These are phyloP conservation scores for Pelecanus crispus DNA, from an alignment of 2,113 vertebrate species.

Conservation along the genomic window DNA sequence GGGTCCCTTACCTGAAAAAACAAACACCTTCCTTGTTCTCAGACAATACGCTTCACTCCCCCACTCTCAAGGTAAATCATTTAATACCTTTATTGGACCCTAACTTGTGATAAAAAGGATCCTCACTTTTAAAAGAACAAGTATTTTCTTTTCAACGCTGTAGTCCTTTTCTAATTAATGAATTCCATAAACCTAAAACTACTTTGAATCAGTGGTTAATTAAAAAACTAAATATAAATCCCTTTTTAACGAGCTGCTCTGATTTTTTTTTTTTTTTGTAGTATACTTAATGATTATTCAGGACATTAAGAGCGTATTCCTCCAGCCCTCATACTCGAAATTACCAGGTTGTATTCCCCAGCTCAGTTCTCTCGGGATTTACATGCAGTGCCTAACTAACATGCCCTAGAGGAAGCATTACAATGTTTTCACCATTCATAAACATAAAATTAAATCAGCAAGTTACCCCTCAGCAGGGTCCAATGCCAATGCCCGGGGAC, in stretches of 20 bases:
- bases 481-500: slow-evolving; percentile 87
- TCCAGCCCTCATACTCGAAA: background rate
- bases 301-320: background rate
- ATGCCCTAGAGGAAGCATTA: background rate
- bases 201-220: slow-evolving; percentile 38
- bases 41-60: background rate
- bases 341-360: slow-evolving; percentile 15
- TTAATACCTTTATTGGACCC: background rate
- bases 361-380: slow-evolving; percentile 8
- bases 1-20: background rate
- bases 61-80: background rate
- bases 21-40: background rate
- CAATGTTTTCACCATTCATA: background rate
- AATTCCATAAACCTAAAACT: slow-evolving; percentile 21
- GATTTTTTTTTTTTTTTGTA: background rate
- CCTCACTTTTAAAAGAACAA: background rate
- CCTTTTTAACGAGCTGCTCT: slow-evolving; percentile 21
- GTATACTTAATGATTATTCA: slow-evolving; percentile 40
- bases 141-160: background rate
- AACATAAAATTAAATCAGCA: background rate
- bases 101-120: background rate
- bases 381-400: background rate
- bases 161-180: background rate
- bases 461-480: slow-evolving; percentile 92
- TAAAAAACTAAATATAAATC: slow-evolving; percentile 45